These are phyloP conservation scores for Neosalanx taihuensis DNA, from an alignment of 2,797 vertebrate species.

Conservation along the genomic window DNA sequence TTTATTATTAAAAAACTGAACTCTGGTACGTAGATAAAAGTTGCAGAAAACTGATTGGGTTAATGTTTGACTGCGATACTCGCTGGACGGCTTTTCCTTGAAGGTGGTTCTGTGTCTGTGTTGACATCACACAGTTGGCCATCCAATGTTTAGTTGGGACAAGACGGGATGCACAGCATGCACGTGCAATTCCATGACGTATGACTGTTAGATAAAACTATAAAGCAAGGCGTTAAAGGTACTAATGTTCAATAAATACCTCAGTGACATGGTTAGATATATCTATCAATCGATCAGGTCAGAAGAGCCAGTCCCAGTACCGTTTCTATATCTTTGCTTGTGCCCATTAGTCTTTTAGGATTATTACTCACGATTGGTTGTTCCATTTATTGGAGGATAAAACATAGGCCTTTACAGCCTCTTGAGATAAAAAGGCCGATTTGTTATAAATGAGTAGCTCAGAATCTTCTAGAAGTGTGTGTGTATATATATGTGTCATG, in stretches of 20 bases:
- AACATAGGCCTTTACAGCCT: neutral
- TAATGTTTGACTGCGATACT: neutral
- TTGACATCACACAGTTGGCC: neutral
- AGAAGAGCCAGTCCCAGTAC: neutral
- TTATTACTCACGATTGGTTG: neutral
- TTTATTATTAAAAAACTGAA: slow-evolving; percentile 8
- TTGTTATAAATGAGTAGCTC: slow-evolving; percentile 13
- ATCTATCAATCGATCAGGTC: too few species aligned
- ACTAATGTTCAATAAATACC: too few species aligned
- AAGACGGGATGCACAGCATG: neutral
- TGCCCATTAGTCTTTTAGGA: neutral
- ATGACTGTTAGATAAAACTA: neutral
- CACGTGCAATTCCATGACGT: slow-evolving; percentile 3
- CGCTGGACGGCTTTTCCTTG: neutral
- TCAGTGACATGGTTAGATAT: too few species aligned
- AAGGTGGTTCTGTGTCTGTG: neutral
- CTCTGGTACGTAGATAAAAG: neutral
- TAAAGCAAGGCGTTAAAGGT: neutral
- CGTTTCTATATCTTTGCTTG: neutral
- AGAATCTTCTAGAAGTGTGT: neutral
- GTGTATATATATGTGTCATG: neutral
- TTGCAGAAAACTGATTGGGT: neutral
- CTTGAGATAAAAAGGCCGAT: slow-evolving; percentile 7
- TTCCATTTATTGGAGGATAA: slow-evolving; percentile 23
- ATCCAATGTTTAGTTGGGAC: neutral